Percentiles rank a stretch among this genome's conserved stretches.
Evolutionary conservation across 2,888 invertebrate genomes (phyloP).

Genomic region (Hydroisotoma schaefferi): DNA sequence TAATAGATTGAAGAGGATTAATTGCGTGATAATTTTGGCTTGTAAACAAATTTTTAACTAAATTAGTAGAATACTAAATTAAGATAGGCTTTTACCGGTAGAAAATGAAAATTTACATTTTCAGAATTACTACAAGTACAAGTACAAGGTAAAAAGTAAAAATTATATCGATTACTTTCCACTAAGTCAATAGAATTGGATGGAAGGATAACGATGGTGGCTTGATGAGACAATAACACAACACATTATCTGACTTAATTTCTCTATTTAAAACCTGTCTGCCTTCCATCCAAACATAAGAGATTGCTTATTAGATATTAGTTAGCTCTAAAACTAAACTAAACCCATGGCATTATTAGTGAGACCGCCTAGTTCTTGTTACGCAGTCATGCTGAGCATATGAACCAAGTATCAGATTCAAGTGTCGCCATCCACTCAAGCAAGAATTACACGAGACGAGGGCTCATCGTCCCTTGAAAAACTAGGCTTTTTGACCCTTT

Average conservation of each 20-base stretch:
- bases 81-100: too few relatives aligned
- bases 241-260: slow-evolving; percentile 2
- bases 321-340: too few relatives aligned
- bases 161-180: too few relatives aligned
- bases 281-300: too few relatives aligned
- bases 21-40: too few relatives aligned
- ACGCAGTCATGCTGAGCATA: neutral
- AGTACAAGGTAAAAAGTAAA: too few relatives aligned
- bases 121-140: too few relatives aligned
- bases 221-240: slow-evolving; percentile 3
- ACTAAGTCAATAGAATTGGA: neutral
- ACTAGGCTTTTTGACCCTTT: slow-evolving; percentile 15
- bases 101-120: too few relatives aligned
- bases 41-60: too few relatives aligned
- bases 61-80: too few relatives aligned
- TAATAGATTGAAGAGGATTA: too few relatives aligned
- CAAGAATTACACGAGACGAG: slow-evolving; percentile 14
- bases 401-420: slow-evolving; percentile 9
- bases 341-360: neutral
- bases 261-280: slow-evolving; percentile 5
- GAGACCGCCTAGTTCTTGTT: slow-evolving; percentile 2
- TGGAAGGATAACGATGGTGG: neutral
- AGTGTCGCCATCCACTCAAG: slow-evolving; percentile 16
- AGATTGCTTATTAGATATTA: too few relatives aligned
- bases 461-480: slow-evolving; percentile 6